Evolutionary conservation across 2,113 vertebrate species (phyloP).

Genomic region (Cryptomyrus ogoouensis): DNA sequence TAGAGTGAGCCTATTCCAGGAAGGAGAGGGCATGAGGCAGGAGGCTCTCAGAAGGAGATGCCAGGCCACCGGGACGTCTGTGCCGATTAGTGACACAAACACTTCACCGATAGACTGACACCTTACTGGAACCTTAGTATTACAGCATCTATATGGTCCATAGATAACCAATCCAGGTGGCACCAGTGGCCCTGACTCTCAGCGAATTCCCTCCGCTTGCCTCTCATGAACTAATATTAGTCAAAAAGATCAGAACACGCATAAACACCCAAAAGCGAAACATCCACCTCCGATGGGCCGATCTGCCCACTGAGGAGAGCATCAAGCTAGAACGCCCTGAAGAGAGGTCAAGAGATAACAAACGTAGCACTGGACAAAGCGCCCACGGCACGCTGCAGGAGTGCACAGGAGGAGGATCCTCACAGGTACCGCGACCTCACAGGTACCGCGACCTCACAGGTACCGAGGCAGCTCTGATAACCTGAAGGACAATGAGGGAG

Average conservation of each 20-base stretch:
- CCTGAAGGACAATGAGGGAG: background rate
- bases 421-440: background rate
- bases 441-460: background rate
- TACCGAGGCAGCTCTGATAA: background rate
- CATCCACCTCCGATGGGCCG: background rate
- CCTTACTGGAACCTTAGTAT: background rate
- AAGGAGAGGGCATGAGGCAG: background rate
- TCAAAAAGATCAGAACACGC: background rate
- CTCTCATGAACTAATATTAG: background rate
- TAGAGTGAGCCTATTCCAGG: background rate
- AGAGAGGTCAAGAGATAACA: background rate
- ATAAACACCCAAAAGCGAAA: background rate
- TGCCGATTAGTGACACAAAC: background rate
- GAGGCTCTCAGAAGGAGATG: background rate
- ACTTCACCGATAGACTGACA: background rate
- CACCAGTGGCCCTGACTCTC: background rate
- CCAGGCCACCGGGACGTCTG: background rate
- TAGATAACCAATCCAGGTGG: background rate
- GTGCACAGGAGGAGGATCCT: background rate
- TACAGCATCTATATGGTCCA: background rate
- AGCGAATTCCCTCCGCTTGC: background rate
- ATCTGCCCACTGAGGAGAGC: background rate
- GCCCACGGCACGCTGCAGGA: background rate
- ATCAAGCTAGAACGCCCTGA: background rate
- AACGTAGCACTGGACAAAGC: background rate